phyloP scores from a whole-genome alignment of 2,888 invertebrate genomes.

The Perdita meconis region DNA sequence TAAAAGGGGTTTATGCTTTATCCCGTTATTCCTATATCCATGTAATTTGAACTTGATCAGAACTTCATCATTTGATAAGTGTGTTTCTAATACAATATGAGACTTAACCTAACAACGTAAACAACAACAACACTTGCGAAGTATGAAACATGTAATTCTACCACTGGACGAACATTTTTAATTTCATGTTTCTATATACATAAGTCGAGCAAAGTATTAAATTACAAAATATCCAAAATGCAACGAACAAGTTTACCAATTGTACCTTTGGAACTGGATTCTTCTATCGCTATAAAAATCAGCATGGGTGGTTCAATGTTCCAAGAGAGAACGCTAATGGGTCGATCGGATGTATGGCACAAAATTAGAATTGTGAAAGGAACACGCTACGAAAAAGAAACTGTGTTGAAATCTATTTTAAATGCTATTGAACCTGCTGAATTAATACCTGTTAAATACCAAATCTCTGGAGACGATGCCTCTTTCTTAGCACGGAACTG shows the following conservation, averaged over 20 bases:
- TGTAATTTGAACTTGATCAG: too few relatives aligned
- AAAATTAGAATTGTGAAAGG: conserved; percentile 78
- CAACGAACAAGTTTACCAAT: conserved; percentile 55
- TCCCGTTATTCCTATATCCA: too few relatives aligned
- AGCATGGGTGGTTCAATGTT: conserved; percentile 72
- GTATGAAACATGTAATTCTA: not conserved
- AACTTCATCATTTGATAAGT: not conserved
- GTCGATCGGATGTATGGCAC: conserved; percentile 80
- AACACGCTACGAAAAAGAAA: conserved; percentile 79
- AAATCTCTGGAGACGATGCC: conserved; percentile 78
- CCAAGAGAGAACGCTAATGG: conserved; percentile 78
- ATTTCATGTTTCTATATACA: not conserved
- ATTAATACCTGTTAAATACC: conserved; percentile 85
- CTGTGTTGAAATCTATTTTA: conserved; percentile 83
- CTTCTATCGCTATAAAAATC: conserved; percentile 74
- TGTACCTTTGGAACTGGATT: conserved; percentile 71
- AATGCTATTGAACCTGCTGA: conserved; percentile 84
- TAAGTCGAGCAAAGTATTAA: not conserved
- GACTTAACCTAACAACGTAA: conserved; percentile 28
- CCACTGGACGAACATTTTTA: not conserved
- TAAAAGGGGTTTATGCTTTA: too few relatives aligned
- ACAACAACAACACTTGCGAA: not conserved
- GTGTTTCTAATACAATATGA: too few relatives aligned
- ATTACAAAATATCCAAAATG: conserved; percentile 22
- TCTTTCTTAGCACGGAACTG: conserved; percentile 85